Evolutionary conservation across 1,140 invertebrate species (phyloP), one percentile per base, ranked within the genome.

Genomic region (Mactra quadrangularis): DNA sequence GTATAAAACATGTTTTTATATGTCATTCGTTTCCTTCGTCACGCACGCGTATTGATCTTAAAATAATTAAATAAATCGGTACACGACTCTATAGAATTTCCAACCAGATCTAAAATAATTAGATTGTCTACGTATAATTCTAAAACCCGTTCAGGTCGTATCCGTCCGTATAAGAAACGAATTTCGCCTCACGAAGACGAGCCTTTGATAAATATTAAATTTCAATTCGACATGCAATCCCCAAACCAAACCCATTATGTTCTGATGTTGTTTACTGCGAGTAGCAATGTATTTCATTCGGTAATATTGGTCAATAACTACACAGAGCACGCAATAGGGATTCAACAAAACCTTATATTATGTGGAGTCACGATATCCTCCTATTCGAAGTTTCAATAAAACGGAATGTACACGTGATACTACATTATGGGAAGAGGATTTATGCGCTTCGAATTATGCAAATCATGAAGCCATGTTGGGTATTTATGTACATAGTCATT

Each of bases 331-430:
- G 77, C 77, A 35, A 71, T 22, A 47, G 64, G 66, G 64, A 45
- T 50, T 55, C 66, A 41, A 35, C 25, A 29, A 45, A 17, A 15
- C 66, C 33, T 19, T n/a, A 33, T 31, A 81, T 53, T 81, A 81
- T 81, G 64, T 19, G 13, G 52, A 1, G 33, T 66, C 77, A 81
- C 77, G 77, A 38, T 27, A 81, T 81, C 41, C 17, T 6, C 41
- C 77, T 41, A 81, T 81, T 71, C 62, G 45, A 55, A 68, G 77
- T 81, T 81, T 81, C 62, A 81, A 81, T 81, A 81, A 81, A 81
- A 52, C 53, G 50, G 25, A 50, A 60, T 35, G 22, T n/a, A 57
- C 64, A 57, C 77, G 66, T 81, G 77, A 81, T 71, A 60, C n/a
- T 70, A 71, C 77, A 81, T 81, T 70, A 71, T 71, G 77, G 71